phyloP scores from a whole-genome alignment of 92 coral and sea anemone genomes.

The Desmophyllum pertusum region DNA sequence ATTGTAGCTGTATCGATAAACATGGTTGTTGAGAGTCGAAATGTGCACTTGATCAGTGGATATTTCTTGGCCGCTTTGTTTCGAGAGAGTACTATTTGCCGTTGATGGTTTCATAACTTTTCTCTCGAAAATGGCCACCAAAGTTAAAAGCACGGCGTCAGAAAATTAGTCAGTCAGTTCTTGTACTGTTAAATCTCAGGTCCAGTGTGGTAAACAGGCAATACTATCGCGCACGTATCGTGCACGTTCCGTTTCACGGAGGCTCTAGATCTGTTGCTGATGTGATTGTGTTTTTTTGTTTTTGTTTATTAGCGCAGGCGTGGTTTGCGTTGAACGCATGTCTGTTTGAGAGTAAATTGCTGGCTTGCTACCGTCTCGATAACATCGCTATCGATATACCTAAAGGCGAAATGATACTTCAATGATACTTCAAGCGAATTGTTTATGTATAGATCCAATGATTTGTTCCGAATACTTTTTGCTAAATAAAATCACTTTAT shows the following conservation, averaged over 20 bases:
- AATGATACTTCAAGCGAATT: background rate
- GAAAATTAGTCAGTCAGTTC: no score
- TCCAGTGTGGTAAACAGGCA: no score
- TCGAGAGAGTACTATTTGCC: background rate
- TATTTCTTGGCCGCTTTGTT: background rate
- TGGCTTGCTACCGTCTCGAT: background rate
- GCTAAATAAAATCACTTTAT: background rate
- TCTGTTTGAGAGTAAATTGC: background rate
- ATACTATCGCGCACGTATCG: no score
- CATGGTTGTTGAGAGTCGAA: conserved; percentile 6
- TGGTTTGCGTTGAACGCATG: background rate
- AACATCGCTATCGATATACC: background rate
- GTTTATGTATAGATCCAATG: background rate
- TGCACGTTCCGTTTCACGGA: no score
- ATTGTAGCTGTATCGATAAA: conserved; percentile 58
- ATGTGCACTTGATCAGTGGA: background rate
- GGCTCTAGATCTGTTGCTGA: no score
- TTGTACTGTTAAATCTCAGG: no score
- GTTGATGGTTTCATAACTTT: conserved; percentile 11
- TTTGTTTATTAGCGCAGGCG: background rate
- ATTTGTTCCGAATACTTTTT: background rate
- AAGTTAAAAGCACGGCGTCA: background rate
- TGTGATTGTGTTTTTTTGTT: background rate
- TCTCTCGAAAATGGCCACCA: background rate
- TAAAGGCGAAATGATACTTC: background rate